A percentile compares a stretch with the other conserved stretches of the same genome.
Evolutionary conservation across 1,140 invertebrate species (phyloP).

Genomic region (Pseudomyrmex pallidus): DNA sequence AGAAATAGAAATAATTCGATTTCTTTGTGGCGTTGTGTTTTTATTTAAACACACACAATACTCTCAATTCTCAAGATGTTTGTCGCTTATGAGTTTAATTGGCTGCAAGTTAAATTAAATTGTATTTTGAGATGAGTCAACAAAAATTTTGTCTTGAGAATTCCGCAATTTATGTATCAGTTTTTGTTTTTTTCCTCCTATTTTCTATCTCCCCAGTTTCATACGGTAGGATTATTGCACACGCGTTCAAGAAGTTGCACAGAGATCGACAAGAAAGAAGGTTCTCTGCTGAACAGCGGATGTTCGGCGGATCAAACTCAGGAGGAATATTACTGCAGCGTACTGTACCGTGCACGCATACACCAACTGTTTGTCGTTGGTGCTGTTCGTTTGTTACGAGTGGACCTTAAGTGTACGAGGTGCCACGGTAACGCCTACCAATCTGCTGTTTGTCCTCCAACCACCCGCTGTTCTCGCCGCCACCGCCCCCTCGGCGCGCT

Average conservation of each 20-base stretch:
- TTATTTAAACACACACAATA: background rate
- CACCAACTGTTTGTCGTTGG: slow-evolving; percentile 59
- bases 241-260: background rate
- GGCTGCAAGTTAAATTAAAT: no score
- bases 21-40: background rate
- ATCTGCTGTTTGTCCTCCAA: slow-evolving; percentile 75
- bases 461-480: slow-evolving; percentile 44
- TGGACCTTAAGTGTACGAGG: slow-evolving; percentile 69
- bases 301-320: slow-evolving; percentile 53
- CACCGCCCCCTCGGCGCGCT: slow-evolving; percentile 63
- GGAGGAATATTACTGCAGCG: slow-evolving; percentile 62
- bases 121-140: no score
- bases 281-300: slow-evolving; percentile 8
- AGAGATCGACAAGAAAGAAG: no score
- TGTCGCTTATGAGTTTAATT: no score
- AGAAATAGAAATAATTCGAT: background rate
- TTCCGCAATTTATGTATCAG: no score
- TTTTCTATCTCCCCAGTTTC: no score
- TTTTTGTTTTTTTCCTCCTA: no score
- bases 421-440: slow-evolving; percentile 74
- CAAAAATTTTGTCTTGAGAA: no score
- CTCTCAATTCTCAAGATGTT: no score
- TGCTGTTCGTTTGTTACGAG: slow-evolving; percentile 67
- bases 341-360: slow-evolving; percentile 64
- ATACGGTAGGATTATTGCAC: no score